Evolutionary conservation across 2,797 vertebrate genomes (phyloP).

Genomic region (Trichosurus vulpecula): DNA sequence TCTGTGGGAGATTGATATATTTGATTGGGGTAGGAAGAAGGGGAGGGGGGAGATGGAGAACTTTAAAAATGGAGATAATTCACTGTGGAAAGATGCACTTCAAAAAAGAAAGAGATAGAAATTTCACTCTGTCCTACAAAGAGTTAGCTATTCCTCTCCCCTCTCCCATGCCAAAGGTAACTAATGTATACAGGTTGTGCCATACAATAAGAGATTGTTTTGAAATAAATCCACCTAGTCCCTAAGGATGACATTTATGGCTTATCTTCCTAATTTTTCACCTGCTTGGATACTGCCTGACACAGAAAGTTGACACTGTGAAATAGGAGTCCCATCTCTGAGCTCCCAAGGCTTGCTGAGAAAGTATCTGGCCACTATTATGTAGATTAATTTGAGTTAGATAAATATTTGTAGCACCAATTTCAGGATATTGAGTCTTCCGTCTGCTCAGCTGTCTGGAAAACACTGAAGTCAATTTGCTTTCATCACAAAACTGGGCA

Average conservation of each 20-base stretch:
- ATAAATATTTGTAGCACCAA: constrained; percentile 49
- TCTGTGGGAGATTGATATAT: not conserved
- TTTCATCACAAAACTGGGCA: constrained; percentile 27
- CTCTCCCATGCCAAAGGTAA: not conserved
- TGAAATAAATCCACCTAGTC: constrained; percentile 57
- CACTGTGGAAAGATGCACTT: not conserved
- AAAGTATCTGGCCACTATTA: not conserved
- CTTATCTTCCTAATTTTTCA: constrained; percentile 57
- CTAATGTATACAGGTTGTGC: constrained; percentile 7
- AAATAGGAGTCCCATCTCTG: constrained; percentile 54
- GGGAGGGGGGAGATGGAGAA: not conserved
- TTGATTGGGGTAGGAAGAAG: not conserved
- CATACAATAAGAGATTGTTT: constrained; percentile 38
- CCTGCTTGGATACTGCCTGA: constrained; percentile 54
- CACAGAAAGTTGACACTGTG: constrained; percentile 58
- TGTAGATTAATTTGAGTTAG: constrained; percentile 43
- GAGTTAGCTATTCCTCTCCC: not conserved
- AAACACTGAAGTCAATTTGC: constrained; percentile 41
- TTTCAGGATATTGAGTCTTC: not conserved
- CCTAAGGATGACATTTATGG: constrained; percentile 66
- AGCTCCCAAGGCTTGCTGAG: constrained; percentile 9
- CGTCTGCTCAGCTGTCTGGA: constrained; percentile 25
- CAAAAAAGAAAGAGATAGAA: not conserved
- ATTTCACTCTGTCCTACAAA: not conserved
- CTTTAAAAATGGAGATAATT: not conserved